These are phyloP conservation scores for Tachycineta bicolor DNA, from an alignment of 2,113 vertebrate species.

Conservation along the genomic window DNA sequence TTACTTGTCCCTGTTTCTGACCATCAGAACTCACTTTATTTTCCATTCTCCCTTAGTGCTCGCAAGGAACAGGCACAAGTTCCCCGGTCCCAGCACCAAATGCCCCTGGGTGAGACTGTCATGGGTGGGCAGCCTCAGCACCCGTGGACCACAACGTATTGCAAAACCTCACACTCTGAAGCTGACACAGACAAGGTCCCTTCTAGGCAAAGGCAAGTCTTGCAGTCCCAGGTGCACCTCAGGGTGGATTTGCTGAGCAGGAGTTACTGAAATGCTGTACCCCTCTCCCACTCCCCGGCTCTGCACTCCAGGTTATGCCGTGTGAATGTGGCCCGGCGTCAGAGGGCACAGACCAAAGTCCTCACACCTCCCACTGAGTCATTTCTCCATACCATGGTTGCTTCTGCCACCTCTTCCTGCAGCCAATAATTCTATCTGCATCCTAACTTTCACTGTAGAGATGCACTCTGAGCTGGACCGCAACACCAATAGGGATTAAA, in stretches of 20 bases:
- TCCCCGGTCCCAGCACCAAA: neutral
- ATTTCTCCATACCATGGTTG: neutral
- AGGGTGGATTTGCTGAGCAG: neutral
- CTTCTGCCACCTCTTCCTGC: neutral
- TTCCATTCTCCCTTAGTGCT: neutral
- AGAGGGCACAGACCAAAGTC: rapidly evolving
- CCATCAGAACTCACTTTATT: neutral
- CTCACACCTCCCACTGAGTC: neutral
- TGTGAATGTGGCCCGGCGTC: rapidly evolving
- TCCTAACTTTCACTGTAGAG: neutral
- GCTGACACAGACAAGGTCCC: neutral
- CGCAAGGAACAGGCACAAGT: neutral
- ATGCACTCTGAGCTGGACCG: neutral
- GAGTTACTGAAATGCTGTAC: neutral
- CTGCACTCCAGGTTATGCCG: rapidly evolving
- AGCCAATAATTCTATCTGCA: neutral
- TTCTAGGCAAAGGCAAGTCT: neutral
- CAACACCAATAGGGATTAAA: neutral
- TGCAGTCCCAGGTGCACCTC: neutral
- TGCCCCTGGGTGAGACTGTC: neutral
- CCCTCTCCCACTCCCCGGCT: neutral
- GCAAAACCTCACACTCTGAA: neutral
- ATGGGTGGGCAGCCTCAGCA: neutral
- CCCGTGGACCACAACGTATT: rapidly evolving
- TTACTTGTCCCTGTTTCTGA: neutral